Evolutionary conservation across 2,797 vertebrate species (phyloP).

Genomic region (Simalia tracyae): DNA sequence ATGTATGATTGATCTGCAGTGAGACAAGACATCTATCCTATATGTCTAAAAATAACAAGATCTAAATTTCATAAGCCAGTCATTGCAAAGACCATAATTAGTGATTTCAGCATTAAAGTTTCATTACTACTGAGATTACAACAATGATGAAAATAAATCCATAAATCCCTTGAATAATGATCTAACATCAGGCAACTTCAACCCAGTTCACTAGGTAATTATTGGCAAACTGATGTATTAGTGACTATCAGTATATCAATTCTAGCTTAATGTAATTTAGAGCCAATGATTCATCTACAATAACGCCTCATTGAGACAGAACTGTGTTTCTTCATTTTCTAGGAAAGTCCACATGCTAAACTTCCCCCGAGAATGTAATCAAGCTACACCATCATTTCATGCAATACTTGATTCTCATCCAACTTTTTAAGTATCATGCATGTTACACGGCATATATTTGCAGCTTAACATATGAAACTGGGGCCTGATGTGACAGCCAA

Average conservation of each 20-base stretch:
- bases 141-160: neutral
- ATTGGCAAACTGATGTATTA: neutral
- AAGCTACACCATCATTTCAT: neutral
- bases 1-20: neutral
- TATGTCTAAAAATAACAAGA: neutral
- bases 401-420: neutral
- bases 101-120: neutral
- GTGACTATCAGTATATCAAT: neutral
- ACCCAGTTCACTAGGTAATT: neutral
- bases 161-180: neutral
- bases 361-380: neutral
- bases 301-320: neutral
- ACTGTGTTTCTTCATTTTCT: neutral
- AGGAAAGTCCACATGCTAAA: neutral
- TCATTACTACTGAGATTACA: neutral
- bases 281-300: neutral
- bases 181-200: neutral
- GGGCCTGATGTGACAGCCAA: neutral
- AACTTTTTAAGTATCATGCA: too few species aligned
- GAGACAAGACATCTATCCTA: neutral
- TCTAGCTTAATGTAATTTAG: neutral
- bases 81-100: slow-evolving; percentile 6
- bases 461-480: neutral
- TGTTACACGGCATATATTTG: neutral
- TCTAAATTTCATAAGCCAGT: neutral